Conservation (phyloP, 2,888 invertebrate species). For the Imbricaverruca yamaguchii region DNA sequence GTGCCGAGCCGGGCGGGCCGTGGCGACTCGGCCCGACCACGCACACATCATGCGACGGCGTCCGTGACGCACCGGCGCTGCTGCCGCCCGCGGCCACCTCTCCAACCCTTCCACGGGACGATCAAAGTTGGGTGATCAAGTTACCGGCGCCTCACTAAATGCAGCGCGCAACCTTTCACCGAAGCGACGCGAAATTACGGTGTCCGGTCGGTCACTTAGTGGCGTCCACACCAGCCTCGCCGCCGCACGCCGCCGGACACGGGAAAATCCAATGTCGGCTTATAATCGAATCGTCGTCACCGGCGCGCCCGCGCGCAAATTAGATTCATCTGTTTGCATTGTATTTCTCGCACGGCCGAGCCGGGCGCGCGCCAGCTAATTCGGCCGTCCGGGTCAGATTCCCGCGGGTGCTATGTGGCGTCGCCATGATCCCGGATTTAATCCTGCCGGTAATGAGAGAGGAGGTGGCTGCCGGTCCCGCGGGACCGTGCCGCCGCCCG, state of each 20-base stretch:
- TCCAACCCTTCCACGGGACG: not conserved
- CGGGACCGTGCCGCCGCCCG: not conserved
- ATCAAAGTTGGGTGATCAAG: not conserved
- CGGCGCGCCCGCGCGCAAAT: slow-evolving; percentile 5
- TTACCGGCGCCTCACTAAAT: not conserved
- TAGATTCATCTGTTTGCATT: slow-evolving; percentile 21
- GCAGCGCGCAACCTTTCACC: not conserved
- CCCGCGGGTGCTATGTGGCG: slow-evolving; percentile 3
- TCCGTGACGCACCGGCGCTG: not conserved
- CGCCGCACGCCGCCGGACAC: not conserved
- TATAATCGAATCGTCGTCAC: not conserved
- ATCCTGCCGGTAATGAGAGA: slow-evolving; percentile 11
- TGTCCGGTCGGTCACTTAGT: not conserved
- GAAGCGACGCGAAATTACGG: not conserved
- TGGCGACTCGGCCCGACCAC: not conserved
- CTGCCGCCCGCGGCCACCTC: not conserved
- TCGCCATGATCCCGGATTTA: not conserved
- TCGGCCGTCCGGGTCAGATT: not conserved
- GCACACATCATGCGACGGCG: not conserved
- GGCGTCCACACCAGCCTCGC: not conserved
- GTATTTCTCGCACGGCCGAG: slow-evolving; percentile 4
- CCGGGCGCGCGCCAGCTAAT: not conserved
- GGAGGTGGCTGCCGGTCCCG: not conserved
- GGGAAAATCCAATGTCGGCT: not conserved
- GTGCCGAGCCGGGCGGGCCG: not conserved